Conservation (phyloP, 2,797 vertebrate species). For the Mus caroli region DNA sequence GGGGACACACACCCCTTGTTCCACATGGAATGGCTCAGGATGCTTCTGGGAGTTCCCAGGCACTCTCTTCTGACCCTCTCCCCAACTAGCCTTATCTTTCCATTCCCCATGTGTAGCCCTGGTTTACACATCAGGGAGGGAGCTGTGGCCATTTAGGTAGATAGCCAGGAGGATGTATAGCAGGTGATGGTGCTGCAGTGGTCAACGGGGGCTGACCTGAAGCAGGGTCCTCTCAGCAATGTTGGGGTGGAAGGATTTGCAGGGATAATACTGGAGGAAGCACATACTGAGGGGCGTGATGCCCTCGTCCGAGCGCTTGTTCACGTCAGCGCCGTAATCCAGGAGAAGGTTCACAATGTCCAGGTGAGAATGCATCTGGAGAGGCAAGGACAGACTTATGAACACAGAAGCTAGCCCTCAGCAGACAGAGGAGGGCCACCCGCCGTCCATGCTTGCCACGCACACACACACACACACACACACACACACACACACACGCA, state of each 20-base stretch:
- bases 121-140: background rate
- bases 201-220: constrained; percentile 76
- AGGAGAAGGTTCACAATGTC: constrained; percentile 92
- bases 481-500: too few species aligned
- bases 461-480: too few species aligned
- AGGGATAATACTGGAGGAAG: constrained; percentile 91
- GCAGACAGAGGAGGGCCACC: background rate
- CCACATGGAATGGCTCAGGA: too few species aligned
- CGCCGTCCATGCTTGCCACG: background rate
- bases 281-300: constrained; percentile 92
- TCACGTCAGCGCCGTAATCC: constrained; percentile 92
- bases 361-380: constrained; percentile 90
- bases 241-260: constrained; percentile 85
- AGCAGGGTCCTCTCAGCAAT: constrained; percentile 80
- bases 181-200: rapidly evolving
- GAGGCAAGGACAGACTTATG: background rate
- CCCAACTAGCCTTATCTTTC: rapidly evolving
- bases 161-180: rapidly evolving
- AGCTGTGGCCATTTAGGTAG: background rate
- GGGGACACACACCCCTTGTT: background rate
- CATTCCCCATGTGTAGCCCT: background rate
- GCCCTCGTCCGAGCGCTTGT: constrained; percentile 91
- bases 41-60: too few species aligned
- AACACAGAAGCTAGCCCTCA: background rate
- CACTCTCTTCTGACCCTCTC: background rate